phyloP scores from a whole-genome alignment of 2,113 vertebrate species.

The Phocoena phocoena region DNA sequence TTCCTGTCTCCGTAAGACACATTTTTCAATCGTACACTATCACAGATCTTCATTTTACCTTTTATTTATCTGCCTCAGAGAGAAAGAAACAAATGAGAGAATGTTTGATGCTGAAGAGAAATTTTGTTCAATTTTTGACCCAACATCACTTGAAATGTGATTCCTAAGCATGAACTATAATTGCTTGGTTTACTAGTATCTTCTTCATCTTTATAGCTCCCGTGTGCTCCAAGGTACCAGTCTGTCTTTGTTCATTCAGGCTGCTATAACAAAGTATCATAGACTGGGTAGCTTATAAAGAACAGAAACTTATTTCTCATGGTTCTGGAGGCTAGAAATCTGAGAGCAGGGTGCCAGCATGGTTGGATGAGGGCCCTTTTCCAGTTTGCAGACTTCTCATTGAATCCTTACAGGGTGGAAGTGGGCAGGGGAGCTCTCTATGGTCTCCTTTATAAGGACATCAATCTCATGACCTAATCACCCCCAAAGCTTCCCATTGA shows the following conservation, averaged over 20 bases:
- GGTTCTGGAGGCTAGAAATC: neutral
- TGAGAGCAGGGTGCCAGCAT: neutral
- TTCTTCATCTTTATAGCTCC: neutral
- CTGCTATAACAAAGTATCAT: neutral
- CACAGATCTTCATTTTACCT: neutral
- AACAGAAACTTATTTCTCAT: neutral
- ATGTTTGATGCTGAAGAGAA: neutral
- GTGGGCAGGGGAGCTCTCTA: neutral
- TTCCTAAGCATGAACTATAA: neutral
- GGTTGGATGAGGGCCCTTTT: neutral
- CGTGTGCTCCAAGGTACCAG: neutral
- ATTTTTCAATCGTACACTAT: conserved; percentile 22
- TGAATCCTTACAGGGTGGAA: neutral
- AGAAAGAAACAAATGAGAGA: neutral
- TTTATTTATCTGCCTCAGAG: neutral
- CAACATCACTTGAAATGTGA: neutral
- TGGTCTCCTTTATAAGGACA: neutral
- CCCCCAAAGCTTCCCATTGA: neutral
- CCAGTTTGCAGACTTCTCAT: neutral
- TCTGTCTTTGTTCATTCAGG: neutral
- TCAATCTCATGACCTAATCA: neutral
- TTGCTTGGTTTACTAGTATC: neutral
- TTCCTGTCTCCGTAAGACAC: neutral
- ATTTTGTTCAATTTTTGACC: conserved; percentile 16
- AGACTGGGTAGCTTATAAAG: neutral